These are phyloP conservation scores for Drosophila vallismaia DNA, from an alignment of 2,888 invertebrate species.

Conservation along the genomic window DNA sequence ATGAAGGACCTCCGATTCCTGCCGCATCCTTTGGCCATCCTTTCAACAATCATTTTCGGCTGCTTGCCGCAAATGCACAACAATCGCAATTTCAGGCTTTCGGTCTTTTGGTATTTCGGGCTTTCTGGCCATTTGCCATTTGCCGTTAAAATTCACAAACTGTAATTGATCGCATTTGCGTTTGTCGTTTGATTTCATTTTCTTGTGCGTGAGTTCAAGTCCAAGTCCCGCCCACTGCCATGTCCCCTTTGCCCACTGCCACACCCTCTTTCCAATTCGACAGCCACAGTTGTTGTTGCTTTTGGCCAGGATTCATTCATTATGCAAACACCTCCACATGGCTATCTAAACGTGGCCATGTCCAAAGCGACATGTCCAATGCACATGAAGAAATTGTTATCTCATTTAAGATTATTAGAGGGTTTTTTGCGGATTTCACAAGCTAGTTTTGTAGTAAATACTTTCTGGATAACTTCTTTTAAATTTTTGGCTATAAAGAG, in stretches of 20 bases:
- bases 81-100: slow-evolving; percentile 26
- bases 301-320: slow-evolving; percentile 60
- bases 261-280: slow-evolving; percentile 43
- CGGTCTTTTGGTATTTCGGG: too few relatives aligned
- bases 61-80: slow-evolving; percentile 50
- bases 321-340: slow-evolving; percentile 75
- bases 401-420: too few relatives aligned
- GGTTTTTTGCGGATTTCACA: too few relatives aligned
- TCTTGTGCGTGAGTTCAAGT: slow-evolving; percentile 53
- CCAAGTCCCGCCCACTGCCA: not conserved
- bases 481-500: too few relatives aligned
- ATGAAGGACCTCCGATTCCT: not conserved
- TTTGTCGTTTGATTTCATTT: slow-evolving; percentile 76
- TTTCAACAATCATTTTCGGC: not conserved
- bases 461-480: too few relatives aligned
- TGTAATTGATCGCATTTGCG: slow-evolving; percentile 75
- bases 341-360: slow-evolving; percentile 47
- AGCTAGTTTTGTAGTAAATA: too few relatives aligned
- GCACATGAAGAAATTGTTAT: not conserved
- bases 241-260: not conserved
- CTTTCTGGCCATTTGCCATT: slow-evolving; percentile 30
- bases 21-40: not conserved
- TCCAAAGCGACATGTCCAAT: slow-evolving; percentile 6
- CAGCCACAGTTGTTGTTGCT: slow-evolving; percentile 57
- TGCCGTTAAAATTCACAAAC: slow-evolving; percentile 62